Evolutionary conservation across 2,797 vertebrate species (phyloP).

Genomic region (Arnoldichthys spilopterus): DNA sequence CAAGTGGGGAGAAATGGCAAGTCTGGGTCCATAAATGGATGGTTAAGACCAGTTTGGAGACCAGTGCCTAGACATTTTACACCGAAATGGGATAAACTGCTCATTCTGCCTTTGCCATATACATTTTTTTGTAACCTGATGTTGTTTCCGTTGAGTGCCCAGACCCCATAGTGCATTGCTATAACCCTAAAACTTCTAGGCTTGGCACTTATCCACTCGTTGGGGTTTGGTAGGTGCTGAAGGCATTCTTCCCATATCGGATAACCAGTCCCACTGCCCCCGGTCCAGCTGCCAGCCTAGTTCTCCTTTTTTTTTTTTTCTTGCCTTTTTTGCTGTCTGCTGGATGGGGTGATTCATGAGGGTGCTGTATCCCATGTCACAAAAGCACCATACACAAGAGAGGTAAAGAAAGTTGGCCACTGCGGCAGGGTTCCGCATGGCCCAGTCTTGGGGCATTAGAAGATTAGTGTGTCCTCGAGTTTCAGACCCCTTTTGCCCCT

Average conservation of each 20-base stretch:
- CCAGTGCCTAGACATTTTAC: too few species aligned
- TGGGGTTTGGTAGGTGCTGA: constrained; percentile 67
- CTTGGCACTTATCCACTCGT: constrained; percentile 68
- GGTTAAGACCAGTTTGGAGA: too few species aligned
- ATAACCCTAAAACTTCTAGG: constrained; percentile 63
- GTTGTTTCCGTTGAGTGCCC: constrained; percentile 11
- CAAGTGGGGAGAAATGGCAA: constrained; percentile 11
- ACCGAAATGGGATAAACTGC: constrained; percentile 1
- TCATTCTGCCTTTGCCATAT: not conserved
- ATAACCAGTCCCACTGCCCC: constrained; percentile 77
- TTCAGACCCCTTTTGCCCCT: constrained; percentile 70
- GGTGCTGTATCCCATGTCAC: constrained; percentile 79
- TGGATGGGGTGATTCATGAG: constrained; percentile 66
- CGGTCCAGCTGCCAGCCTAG: constrained; percentile 61
- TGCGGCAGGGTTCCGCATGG: constrained; percentile 73
- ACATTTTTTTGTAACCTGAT: not conserved
- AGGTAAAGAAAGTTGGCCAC: constrained; percentile 75
- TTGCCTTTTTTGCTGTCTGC: constrained; percentile 41
- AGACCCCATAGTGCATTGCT: constrained; percentile 48
- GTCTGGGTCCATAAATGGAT: too few species aligned
- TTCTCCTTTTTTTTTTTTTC: constrained; percentile 24
- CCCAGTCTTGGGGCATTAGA: constrained; percentile 62
- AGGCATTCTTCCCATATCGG: constrained; percentile 76
- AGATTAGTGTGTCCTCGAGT: constrained; percentile 67
- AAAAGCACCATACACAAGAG: constrained; percentile 81